phyloP scores from a whole-genome alignment of 2,888 invertebrate genomes.

The Agrilus cyanescens region DNA sequence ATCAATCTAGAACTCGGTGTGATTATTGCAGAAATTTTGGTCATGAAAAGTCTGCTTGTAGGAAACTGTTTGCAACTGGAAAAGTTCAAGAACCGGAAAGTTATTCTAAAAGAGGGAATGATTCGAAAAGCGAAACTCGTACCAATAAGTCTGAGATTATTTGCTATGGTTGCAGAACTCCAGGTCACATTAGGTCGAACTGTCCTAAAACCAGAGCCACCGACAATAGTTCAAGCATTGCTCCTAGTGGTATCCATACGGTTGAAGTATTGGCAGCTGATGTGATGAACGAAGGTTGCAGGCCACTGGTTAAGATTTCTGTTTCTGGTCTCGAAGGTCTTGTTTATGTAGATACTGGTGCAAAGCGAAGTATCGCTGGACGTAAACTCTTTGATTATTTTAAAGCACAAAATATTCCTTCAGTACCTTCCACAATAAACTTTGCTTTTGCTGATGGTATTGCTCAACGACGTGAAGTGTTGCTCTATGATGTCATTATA shows the following conservation, averaged over 20 bases:
- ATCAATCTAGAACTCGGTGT: background rate
- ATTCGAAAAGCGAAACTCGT: background rate
- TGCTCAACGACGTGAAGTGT: conserved; percentile 1
- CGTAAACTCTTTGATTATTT: conserved; percentile 7
- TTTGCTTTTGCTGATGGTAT: conserved; percentile 12
- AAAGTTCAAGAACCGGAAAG: background rate
- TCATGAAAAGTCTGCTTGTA: conserved; percentile 1
- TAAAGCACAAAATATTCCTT: conserved; percentile 1
- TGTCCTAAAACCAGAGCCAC: background rate
- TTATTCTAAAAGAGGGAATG: too few species aligned
- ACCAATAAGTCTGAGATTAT: background rate
- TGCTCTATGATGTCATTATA: conserved; percentile 6
- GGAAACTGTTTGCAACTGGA: background rate
- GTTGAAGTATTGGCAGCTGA: conserved; percentile 3
- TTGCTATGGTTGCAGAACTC: conserved; percentile 4
- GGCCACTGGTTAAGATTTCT: conserved; percentile 3
- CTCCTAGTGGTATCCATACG: background rate
- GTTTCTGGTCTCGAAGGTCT: conserved; percentile 3
- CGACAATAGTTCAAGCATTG: background rate
- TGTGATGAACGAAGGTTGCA: background rate
- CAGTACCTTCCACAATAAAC: conserved; percentile 1
- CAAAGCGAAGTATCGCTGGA: conserved; percentile 9
- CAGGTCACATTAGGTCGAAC: conserved; percentile 4
- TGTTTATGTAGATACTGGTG: conserved; percentile 13
- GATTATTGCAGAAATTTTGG: conserved; percentile 6